Conservation (phyloP, 2,888 invertebrate genomes). For the Anagyrus pseudococci region DNA sequence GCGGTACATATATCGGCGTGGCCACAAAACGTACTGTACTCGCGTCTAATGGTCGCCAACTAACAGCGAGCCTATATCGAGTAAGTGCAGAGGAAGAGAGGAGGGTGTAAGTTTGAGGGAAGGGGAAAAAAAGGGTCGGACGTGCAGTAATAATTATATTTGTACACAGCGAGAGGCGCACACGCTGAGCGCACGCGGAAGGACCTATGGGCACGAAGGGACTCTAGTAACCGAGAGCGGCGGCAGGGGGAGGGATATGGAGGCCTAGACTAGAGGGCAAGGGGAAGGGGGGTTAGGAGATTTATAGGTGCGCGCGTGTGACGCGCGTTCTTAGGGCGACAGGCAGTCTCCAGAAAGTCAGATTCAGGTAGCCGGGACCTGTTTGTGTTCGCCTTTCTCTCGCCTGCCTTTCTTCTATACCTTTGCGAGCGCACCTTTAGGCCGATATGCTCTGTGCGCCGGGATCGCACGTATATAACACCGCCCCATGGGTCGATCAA, state of each 20-base stretch:
- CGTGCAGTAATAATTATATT: constrained; percentile 34
- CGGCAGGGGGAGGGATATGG: too few relatives aligned
- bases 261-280: constrained; percentile 5
- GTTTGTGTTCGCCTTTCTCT: constrained; percentile 26
- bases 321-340: constrained; percentile 14
- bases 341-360: constrained; percentile 29
- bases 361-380: constrained; percentile 24
- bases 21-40: too few relatives aligned
- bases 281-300: constrained; percentile 1
- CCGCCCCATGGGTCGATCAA: too few relatives aligned
- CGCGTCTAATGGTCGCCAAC: too few relatives aligned
- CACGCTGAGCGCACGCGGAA: background rate
- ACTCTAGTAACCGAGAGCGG: too few relatives aligned
- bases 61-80: background rate
- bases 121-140: constrained; percentile 10
- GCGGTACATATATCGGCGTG: too few relatives aligned
- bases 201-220: too few relatives aligned
- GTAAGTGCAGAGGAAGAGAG: background rate
- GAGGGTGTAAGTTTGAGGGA: background rate
- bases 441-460: too few relatives aligned
- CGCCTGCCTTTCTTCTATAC: background rate
- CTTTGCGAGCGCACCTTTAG: background rate
- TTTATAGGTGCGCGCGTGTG: constrained; percentile 17
- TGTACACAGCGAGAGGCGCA: constrained; percentile 32
- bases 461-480: too few relatives aligned